Conservation (phyloP, 2,888 invertebrate genomes). For the Torymus tubicola region DNA sequence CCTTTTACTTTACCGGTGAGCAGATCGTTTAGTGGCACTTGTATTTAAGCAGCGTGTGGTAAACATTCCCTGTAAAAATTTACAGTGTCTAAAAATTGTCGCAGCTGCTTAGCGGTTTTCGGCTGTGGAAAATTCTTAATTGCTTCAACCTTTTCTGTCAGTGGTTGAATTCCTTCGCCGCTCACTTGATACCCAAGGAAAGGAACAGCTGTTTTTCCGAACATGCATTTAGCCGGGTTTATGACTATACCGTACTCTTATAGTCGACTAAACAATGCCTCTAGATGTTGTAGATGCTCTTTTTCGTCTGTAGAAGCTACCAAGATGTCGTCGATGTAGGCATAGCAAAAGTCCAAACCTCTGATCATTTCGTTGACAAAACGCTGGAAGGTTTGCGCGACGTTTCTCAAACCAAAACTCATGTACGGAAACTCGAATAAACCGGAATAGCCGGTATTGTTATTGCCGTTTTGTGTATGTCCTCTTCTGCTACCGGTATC, state of each 20-base stretch:
- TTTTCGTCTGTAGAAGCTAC: constrained; percentile 51
- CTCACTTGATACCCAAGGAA: not conserved
- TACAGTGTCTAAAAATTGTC: not conserved
- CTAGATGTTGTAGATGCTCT: constrained; percentile 43
- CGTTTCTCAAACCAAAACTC: constrained; percentile 66
- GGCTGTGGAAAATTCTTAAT: not conserved
- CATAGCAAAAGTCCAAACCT: constrained; percentile 57
- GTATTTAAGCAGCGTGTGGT: too few species aligned
- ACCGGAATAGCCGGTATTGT: constrained; percentile 67
- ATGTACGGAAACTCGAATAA: constrained; percentile 65
- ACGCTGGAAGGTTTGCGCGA: constrained; percentile 63
- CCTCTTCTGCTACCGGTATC: constrained; percentile 65
- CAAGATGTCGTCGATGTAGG: constrained; percentile 59
- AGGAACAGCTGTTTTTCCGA: not conserved
- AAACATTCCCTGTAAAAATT: too few species aligned
- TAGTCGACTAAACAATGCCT: not conserved
- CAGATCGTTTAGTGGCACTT: too few species aligned
- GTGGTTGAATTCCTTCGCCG: not conserved
- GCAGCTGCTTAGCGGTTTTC: constrained; percentile 3
- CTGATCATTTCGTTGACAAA: constrained; percentile 59
- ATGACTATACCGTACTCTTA: not conserved
- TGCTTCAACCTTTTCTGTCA: not conserved
- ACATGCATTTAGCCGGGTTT: constrained; percentile 9
- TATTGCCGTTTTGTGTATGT: constrained; percentile 67
- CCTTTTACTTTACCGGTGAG: too few species aligned